A percentile compares a stretch with the other conserved stretches of the same genome.
Conservation (phyloP, 2,888 invertebrate genomes). For the Exocentrus adspersus region DNA sequence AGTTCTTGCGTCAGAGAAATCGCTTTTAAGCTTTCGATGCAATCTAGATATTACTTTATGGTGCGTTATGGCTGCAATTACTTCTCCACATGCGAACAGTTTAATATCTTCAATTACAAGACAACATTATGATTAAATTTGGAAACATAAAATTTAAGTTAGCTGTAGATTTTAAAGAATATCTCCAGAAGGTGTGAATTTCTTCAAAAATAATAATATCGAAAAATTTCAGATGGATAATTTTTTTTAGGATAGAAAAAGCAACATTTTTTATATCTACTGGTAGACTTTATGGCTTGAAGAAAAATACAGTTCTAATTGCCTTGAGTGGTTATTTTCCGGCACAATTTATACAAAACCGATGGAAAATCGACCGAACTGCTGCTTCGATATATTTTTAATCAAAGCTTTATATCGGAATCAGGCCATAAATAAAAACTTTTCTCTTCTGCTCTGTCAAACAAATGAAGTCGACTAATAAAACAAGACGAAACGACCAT, state of each 20-base stretch:
- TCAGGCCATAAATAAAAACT: conserved; percentile 45
- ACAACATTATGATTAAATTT: too few relatives aligned
- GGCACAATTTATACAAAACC: not conserved
- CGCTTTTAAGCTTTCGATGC: conserved; percentile 14
- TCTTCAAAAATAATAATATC: too few relatives aligned
- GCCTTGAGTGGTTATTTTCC: too few relatives aligned
- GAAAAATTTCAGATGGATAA: too few relatives aligned
- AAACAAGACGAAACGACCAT: conserved; percentile 48
- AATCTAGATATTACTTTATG: conserved; percentile 2
- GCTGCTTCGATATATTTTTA: conserved; percentile 11
- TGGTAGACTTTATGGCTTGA: too few relatives aligned
- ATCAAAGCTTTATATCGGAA: conserved; percentile 28
- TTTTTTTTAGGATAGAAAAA: too few relatives aligned
- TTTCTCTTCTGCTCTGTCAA: conserved; percentile 41
- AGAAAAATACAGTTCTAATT: too few relatives aligned
- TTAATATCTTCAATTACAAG: too few relatives aligned
- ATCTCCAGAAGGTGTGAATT: too few relatives aligned
- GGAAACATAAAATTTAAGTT: too few relatives aligned
- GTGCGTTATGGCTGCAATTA: not conserved
- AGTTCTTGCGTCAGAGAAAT: conserved; percentile 10
- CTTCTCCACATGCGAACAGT: not conserved
- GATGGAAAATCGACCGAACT: not conserved
- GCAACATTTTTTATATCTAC: too few relatives aligned
- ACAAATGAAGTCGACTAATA: conserved; percentile 44
- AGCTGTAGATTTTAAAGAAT: too few relatives aligned